Base-by-base conservation (phyloP, 2,888 invertebrate species). In the Lasioglossum zephyrum region DNA sequence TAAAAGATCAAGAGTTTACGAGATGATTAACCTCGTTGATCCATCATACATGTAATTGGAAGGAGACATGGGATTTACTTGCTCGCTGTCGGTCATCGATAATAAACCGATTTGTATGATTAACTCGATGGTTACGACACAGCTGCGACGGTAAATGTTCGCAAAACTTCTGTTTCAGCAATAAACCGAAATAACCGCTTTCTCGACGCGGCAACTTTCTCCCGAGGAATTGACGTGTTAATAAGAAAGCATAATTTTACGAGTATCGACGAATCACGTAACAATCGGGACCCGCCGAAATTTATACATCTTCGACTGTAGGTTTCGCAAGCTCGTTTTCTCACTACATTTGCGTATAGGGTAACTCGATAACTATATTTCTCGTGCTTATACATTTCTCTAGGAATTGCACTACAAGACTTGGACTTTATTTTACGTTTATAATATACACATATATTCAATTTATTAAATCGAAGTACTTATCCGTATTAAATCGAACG, bases 1-100 rank as follows among this genome's bases (percentile, higher is more conserved):
- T 49, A 36, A 87, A 89, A 89, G 81, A 87, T 76, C 81, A 79
- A 57, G 41, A 75, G 73, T 81, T 79, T 69, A 74, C 39, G n/a
- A 44, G 74, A 73, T 77, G 72, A 44, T 78, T 78, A 49, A 73
- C 31, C 31, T 26, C 31, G 36, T 74, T 63, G 18, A 63, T 69
- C 66, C 31, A 74, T 73, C 75, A 60, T 79, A 85, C 85, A 57
- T 60, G 77, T 89, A 89, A 89, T 60, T 39, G 69, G 36, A 39
- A 41, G 13, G n/a, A 22, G 70, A 70, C 77, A 73, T 74, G 77
- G 73, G 81, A 79, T 80, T 78, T 39, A 57, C 81, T 74, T 75
- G 22, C 70, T 31, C 72, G 60, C 83, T 39, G 77, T 70, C 57
- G 60, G 16, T 47, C 47, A 57, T 41, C 78, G 39, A 73, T 76